Conservation (phyloP, 2,113 vertebrate genomes). For the human region DNA sequence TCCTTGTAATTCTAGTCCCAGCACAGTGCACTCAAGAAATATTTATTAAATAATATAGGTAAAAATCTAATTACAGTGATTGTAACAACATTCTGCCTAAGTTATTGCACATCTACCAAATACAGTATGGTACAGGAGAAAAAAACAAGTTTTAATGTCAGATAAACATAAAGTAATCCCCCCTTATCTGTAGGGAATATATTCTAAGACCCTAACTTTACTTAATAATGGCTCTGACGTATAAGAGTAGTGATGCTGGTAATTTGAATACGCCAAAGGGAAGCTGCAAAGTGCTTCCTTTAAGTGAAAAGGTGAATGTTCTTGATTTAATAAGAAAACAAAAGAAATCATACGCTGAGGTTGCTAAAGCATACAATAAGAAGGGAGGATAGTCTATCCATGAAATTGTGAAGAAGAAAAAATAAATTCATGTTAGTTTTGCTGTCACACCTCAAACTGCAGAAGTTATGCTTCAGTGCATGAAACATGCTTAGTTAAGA, state of each 20-base stretch:
- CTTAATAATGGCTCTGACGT: not conserved
- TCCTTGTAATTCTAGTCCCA: constrained; percentile 23
- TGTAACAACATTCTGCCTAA: not conserved
- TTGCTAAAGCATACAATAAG: not conserved
- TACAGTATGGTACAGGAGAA: not conserved
- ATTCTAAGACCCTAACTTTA: not conserved
- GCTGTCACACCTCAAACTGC: not conserved
- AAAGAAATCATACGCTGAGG: not conserved
- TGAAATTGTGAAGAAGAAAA: not conserved
- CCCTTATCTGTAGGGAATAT: not conserved
- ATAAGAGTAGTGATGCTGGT: not conserved
- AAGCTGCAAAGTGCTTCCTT: not conserved
- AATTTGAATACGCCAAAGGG: not conserved
- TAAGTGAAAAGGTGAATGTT: not conserved
- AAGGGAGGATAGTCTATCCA: not conserved
- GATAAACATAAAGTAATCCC: not conserved
- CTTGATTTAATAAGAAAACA: not conserved
- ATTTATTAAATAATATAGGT: not conserved
- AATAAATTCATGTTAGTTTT: not conserved
- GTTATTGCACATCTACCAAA: not conserved
- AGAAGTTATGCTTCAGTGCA: not conserved
- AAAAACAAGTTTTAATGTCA: constrained; percentile 8
- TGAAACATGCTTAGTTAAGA: not conserved
- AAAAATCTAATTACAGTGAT: not conserved
- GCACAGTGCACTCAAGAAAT: not conserved